These are phyloP conservation scores for Aphis gossypii DNA, from an alignment of 1,140 invertebrate species.

Conservation along the genomic window DNA sequence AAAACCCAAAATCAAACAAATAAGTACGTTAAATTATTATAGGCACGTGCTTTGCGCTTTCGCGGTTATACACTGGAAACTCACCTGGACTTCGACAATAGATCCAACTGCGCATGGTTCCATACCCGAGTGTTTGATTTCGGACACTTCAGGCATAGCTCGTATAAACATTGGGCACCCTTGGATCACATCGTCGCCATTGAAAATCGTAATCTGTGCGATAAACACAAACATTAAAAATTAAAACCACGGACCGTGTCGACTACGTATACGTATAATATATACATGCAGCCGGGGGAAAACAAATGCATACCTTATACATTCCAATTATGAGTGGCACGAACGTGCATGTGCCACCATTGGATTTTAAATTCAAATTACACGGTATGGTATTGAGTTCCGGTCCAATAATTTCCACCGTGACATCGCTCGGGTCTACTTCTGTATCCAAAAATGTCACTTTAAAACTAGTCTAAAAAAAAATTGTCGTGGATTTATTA, in stretches of 20 bases:
- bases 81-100: slow-evolving; percentile 93
- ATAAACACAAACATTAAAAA: slow-evolving; percentile 49
- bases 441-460: slow-evolving; percentile 80
- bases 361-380: slow-evolving; percentile 72
- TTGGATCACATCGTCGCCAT: slow-evolving; percentile 72
- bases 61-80: neutral
- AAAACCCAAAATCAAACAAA: neutral
- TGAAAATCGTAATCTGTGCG: slow-evolving; percentile 71
- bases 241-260: slow-evolving; percentile 1
- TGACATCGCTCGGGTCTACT: slow-evolving; percentile 78
- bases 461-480: slow-evolving; percentile 79
- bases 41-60: neutral
- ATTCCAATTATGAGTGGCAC: slow-evolving; percentile 89
- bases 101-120: slow-evolving; percentile 93
- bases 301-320: slow-evolving; percentile 76
- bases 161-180: slow-evolving; percentile 83
- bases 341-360: slow-evolving; percentile 81
- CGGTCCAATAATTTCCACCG: slow-evolving; percentile 83
- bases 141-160: slow-evolving; percentile 82
- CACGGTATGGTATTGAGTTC: slow-evolving; percentile 70
- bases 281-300: neutral
- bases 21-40: neutral
- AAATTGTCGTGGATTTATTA: neutral
- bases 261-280: neutral
- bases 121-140: slow-evolving; percentile 88